A percentile compares a stretch with the other conserved stretches of the same genome.
These are phyloP conservation scores for Manacus vitellinus DNA, from an alignment of 2,113 vertebrate genomes.

Conservation along the genomic window DNA sequence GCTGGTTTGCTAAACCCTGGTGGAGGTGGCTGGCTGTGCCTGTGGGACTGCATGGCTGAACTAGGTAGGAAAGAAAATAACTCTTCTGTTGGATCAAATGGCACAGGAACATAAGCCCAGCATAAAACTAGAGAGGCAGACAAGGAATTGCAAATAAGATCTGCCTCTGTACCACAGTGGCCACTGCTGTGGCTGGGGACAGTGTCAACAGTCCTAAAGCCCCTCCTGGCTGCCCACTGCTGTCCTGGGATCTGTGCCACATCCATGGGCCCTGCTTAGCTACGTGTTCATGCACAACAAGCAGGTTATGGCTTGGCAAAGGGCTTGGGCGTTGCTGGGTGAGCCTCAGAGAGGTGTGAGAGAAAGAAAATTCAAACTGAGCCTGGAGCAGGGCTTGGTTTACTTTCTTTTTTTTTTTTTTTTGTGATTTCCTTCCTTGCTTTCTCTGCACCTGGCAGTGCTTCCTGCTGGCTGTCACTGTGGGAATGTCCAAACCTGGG, in stretches of 20 bases:
- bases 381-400: not conserved
- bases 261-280: not conserved
- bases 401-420: not conserved
- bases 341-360: not conserved
- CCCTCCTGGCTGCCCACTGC: not conserved
- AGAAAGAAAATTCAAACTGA: not conserved
- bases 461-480: not conserved
- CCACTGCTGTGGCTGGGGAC: not conserved
- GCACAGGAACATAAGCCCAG: not conserved
- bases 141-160: not conserved
- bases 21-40: not conserved
- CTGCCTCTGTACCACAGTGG: rapidly evolving
- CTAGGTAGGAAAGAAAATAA: not conserved
- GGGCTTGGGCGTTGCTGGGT: not conserved
- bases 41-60: not conserved
- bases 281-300: rapidly evolving
- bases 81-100: not conserved
- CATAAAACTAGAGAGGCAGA: not conserved
- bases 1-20: not conserved
- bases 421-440: conserved; percentile 21
- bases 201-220: rapidly evolving
- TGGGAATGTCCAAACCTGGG: not conserved
- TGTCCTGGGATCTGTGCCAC: not conserved
- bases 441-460: not conserved
- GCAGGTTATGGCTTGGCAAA: not conserved